Evolutionary conservation across 37 sponge, comb jelly and placozoan genomes (phyloP).

Genomic region (Cladorhizidae sp.): DNA sequence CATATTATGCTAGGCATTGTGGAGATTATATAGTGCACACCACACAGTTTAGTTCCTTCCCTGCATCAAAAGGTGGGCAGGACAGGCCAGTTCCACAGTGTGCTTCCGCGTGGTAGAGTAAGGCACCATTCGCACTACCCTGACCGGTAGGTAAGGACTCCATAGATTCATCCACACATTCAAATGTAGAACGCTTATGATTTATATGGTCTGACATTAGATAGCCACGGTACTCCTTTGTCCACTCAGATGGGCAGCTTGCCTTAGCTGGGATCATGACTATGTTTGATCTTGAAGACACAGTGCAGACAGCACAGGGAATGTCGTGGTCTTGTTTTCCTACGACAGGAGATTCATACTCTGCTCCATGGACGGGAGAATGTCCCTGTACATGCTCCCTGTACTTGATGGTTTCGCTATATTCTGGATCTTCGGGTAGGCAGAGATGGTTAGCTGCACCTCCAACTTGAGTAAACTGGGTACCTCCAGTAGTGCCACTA

Average conservation of each 20-base stretch:
- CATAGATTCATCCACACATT: slow-evolving; percentile 36
- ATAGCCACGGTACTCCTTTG: slow-evolving; percentile 49
- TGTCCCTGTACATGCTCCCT: neutral
- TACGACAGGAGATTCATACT: slow-evolving; percentile 40
- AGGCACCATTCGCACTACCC: slow-evolving; percentile 37
- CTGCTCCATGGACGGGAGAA: slow-evolving; percentile 34
- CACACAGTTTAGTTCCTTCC: slow-evolving; percentile 55
- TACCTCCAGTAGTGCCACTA: slow-evolving; percentile 14
- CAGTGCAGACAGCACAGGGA: slow-evolving; percentile 58
- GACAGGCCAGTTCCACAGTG: slow-evolving; percentile 33
- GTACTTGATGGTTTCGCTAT: neutral
- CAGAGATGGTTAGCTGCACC: slow-evolving; percentile 13
- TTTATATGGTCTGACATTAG: slow-evolving; percentile 21
- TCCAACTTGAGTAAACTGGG: neutral
- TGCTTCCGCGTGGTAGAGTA: slow-evolving; percentile 52
- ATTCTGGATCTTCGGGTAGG: slow-evolving; percentile 12
- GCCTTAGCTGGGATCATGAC: slow-evolving; percentile 50
- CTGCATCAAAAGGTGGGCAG: slow-evolving; percentile 49
- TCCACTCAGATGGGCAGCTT: slow-evolving; percentile 43
- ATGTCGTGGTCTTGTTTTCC: slow-evolving; percentile 20
- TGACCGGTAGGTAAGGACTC: slow-evolving; percentile 27
- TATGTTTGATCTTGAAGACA: slow-evolving; percentile 3
- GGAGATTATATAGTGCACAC: slow-evolving; percentile 76
- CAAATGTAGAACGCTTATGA: slow-evolving; percentile 14
- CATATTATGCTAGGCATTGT: too few species aligned